Evolutionary conservation across 2,888 invertebrate genomes (phyloP).

Genomic region (Petrolisthes manimaculis): DNA sequence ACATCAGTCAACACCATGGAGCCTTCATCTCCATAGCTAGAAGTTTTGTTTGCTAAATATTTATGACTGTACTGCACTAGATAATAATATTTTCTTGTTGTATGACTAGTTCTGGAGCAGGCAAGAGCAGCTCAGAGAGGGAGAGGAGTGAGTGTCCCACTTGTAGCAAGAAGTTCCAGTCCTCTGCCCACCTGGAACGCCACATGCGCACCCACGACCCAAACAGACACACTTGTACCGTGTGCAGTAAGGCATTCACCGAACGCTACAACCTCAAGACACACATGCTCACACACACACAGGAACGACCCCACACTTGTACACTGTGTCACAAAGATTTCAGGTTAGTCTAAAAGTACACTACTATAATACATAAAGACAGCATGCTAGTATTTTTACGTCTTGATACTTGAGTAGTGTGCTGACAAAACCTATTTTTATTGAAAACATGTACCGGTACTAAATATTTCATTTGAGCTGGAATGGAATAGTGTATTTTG

Average conservation of each 20-base stretch:
- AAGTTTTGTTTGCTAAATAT: no score
- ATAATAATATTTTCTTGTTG: background rate
- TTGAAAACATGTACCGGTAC: no score
- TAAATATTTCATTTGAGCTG: no score
- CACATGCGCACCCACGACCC: conserved; percentile 35
- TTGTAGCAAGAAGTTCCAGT: conserved; percentile 36
- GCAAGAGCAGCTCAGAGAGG: background rate
- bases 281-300: conserved; percentile 56
- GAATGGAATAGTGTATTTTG: no score
- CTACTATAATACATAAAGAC: no score
- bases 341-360: background rate
- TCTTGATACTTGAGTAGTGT: no score
- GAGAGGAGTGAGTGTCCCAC: conserved; percentile 10
- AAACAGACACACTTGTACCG: conserved; percentile 35
- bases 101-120: background rate
- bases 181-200: conserved; percentile 27
- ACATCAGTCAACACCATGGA: no score
- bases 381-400: no score
- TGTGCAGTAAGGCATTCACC: conserved; percentile 46
- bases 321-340: conserved; percentile 33
- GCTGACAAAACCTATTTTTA: no score
- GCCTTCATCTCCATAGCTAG: no score
- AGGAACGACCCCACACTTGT: conserved; percentile 51
- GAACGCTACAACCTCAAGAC: conserved; percentile 61
- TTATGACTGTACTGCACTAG: background rate